A percentile compares a stretch with the other conserved stretches of the same genome.
These are phyloP conservation scores for Callipepla squamata DNA, from an alignment of 2,113 vertebrate genomes.

Conservation along the genomic window DNA sequence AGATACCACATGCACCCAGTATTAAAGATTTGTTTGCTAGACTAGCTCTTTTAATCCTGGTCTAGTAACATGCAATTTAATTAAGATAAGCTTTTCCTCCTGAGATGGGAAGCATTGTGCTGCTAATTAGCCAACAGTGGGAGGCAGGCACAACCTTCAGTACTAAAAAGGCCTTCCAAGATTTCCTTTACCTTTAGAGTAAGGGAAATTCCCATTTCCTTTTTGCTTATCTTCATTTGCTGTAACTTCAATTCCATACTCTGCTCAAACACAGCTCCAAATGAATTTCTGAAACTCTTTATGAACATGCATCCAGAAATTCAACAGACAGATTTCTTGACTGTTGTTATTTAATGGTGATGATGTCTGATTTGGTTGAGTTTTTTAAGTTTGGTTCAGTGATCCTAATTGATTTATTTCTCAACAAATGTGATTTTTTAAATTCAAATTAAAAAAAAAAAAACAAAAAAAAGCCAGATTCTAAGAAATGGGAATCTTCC, in stretches of 20 bases:
- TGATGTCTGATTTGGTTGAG: not conserved
- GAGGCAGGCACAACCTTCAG: not conserved
- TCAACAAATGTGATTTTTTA: not conserved
- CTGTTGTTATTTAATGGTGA: not conserved
- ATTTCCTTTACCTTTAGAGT: not conserved
- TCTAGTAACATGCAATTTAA: not conserved
- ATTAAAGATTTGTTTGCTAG: not conserved
- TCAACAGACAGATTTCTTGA: not conserved
- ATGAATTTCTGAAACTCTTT: not conserved
- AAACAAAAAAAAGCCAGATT: not conserved
- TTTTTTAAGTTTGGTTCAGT: not conserved
- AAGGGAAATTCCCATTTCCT: not conserved
- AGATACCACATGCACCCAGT: fast-evolving
- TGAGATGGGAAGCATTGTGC: not conserved
- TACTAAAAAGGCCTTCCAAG: not conserved
- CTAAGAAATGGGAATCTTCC: not conserved
- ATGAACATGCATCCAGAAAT: not conserved
- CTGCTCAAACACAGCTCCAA: not conserved
- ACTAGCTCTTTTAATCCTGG: not conserved
- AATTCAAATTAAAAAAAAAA: not conserved
- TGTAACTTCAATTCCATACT: not conserved
- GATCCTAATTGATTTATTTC: not conserved
- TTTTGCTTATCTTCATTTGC: not conserved
- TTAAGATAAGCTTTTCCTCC: not conserved
- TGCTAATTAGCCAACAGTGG: not conserved